These are phyloP conservation scores for Heterochromis multidens DNA, from an alignment of 2,113 vertebrate species.

Conservation along the genomic window DNA sequence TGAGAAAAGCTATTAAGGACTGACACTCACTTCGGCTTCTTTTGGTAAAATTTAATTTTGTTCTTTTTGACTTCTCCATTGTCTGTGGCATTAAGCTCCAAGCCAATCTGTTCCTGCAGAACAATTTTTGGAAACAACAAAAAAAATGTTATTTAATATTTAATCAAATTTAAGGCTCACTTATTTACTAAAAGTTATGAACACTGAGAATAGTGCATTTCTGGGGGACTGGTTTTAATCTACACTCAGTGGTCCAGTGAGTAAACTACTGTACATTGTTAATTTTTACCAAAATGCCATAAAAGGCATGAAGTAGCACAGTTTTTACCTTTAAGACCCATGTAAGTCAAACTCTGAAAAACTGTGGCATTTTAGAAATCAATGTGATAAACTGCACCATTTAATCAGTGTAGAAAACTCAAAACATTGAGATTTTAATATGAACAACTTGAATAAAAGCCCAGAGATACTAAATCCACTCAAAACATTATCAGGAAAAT, in stretches of 20 bases:
- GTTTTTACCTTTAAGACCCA: background rate
- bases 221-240: background rate
- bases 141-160: no score
- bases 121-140: background rate
- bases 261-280: background rate
- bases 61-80: background rate
- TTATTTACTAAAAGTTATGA: background rate
- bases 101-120: background rate
- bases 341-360: background rate
- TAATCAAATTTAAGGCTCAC: no score
- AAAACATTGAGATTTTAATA: background rate
- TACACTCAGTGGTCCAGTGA: background rate
- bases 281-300: background rate
- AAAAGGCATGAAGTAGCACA: background rate
- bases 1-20: background rate
- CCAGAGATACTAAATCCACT: background rate
- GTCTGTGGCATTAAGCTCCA: background rate
- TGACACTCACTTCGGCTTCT: no score
- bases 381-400: background rate
- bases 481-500: conserved; percentile 7
- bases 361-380: background rate
- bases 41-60: no score
- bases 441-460: background rate
- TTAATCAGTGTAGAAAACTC: background rate
- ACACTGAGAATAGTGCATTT: background rate